Conservation (phyloP, 2,888 invertebrate genomes). For the Noctua pronuba region DNA sequence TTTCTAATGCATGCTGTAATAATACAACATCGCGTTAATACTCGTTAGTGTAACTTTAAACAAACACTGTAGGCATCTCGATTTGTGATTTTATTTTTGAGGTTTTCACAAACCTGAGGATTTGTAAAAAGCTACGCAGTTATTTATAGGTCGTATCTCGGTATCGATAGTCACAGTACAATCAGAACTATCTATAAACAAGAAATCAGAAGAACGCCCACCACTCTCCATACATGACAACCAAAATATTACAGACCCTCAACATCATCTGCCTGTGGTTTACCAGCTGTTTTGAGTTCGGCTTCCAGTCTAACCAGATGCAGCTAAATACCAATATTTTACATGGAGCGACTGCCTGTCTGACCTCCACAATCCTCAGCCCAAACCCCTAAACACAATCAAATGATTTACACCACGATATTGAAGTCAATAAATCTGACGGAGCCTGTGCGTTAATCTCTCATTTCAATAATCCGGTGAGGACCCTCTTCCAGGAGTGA, state of each 20-base stretch:
- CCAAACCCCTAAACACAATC: constrained; percentile 25
- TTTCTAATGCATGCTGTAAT: not conserved
- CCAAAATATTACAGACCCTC: not conserved
- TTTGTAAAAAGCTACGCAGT: not conserved
- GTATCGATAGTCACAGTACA: too few relatives aligned
- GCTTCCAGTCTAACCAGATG: not conserved
- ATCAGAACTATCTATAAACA: not conserved
- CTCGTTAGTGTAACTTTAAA: too few relatives aligned
- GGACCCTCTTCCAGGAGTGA: constrained; percentile 36
- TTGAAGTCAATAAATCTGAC: constrained; percentile 62
- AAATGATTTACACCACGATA: constrained; percentile 55
- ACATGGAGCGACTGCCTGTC: not conserved
- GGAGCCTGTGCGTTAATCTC: constrained; percentile 63
- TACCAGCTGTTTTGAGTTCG: not conserved
- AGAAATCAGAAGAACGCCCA: not conserved
- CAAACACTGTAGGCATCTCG: not conserved
- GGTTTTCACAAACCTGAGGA: not conserved
- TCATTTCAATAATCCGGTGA: constrained; percentile 68
- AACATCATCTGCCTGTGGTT: not conserved
- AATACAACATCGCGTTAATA: not conserved
- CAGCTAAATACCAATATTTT: not conserved
- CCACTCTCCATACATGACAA: not conserved
- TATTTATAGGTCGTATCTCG: not conserved
- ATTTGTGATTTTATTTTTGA: not conserved
- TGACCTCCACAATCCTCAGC: not conserved